A percentile compares a stretch with the other conserved stretches of the same genome.
Evolutionary conservation across 2,113 vertebrate species (phyloP).

Genomic region (Coptodon bakossiorum): DNA sequence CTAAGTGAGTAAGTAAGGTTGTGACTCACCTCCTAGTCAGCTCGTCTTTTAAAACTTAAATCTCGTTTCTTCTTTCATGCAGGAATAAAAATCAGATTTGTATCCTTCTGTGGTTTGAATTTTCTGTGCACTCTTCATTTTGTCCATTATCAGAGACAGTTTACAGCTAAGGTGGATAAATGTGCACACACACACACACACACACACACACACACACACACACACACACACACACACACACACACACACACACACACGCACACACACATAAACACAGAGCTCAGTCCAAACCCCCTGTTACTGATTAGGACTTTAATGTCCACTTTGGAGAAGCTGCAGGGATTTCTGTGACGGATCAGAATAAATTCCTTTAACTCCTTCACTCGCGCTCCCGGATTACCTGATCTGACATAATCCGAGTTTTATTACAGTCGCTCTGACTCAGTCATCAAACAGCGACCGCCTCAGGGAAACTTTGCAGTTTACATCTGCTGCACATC

Average conservation of each 20-base stretch:
- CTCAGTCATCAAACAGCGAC: not conserved
- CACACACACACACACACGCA: not conserved
- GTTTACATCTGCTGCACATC: not conserved
- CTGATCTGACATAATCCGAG: conserved; percentile 17
- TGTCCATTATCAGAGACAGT: not conserved
- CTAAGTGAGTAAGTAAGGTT: not conserved
- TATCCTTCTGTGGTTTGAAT: not conserved
- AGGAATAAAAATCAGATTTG: not conserved
- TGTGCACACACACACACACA: not conserved
- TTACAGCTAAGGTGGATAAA: not conserved
- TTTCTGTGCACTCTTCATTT: not conserved
- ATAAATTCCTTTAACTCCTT: not conserved
- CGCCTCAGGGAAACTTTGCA: not conserved
- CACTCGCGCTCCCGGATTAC: not conserved
- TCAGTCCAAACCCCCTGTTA: not conserved
- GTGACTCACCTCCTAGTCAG: not conserved
- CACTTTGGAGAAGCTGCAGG: conserved; percentile 9
- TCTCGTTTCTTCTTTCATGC: not conserved
- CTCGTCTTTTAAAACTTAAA: not conserved
- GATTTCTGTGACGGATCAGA: conserved; percentile 10
- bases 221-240: not conserved
- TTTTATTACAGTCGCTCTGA: conserved; percentile 33
- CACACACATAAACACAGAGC: not conserved
- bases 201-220: too few species aligned
- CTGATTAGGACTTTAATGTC: conserved; percentile 17